Evolutionary conservation across 2,797 vertebrate species (phyloP).

Genomic region (Sebastes reedi): DNA sequence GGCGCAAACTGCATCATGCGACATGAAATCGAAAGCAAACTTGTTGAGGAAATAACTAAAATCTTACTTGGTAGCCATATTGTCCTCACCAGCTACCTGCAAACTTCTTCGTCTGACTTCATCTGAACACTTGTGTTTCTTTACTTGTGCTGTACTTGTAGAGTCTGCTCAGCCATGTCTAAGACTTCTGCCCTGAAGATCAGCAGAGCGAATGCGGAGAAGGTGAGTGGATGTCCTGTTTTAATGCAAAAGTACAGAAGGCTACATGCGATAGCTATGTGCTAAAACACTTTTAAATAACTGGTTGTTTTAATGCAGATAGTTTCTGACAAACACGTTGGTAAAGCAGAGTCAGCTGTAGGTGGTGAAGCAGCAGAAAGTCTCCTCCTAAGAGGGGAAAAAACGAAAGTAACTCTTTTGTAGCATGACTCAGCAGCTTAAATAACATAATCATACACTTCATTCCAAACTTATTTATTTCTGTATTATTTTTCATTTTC

Average conservation of each 20-base stretch:
- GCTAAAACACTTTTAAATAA: neutral
- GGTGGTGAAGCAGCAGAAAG: too few relatives aligned
- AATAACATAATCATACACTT: neutral
- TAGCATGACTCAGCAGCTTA: conserved; percentile 60
- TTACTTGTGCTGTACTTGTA: neutral
- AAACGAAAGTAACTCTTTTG: conserved; percentile 62
- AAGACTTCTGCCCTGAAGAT: conserved; percentile 66
- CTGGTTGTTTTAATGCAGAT: rapidly evolving
- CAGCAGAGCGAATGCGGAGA: conserved; percentile 16
- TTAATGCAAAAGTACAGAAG: neutral
- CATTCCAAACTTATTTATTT: too few relatives aligned
- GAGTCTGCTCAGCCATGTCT: conserved; percentile 52
- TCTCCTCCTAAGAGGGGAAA: neutral
- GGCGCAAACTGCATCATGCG: conserved; percentile 29
- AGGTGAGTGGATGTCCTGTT: conserved; percentile 61
- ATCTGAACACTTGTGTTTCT: neutral
- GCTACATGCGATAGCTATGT: neutral
- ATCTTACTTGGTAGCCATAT: neutral
- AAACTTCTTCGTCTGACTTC: neutral
- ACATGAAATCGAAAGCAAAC: conserved; percentile 63
- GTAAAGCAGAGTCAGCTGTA: rapidly evolving
- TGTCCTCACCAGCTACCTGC: neutral
- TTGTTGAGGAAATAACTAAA: conserved; percentile 59
- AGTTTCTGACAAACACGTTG: neutral
- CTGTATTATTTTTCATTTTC: too few relatives aligned